Conservation (phyloP, 2,797 vertebrate species). For the Yasuhikotakia modesta region DNA sequence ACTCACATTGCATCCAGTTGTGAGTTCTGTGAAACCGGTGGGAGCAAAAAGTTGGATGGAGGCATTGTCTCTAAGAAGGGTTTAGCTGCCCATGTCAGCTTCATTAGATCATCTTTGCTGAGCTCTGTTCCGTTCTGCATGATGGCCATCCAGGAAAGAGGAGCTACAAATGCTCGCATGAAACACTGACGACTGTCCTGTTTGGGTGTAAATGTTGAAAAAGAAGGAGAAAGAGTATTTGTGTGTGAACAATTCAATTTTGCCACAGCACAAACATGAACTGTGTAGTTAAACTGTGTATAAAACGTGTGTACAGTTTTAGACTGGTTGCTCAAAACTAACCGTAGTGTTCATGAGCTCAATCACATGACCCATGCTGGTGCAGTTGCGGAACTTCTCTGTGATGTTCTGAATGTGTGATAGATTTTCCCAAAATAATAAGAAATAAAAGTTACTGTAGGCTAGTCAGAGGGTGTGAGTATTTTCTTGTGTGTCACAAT, state of each 20-base stretch:
- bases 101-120: constrained; percentile 53
- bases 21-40: neutral
- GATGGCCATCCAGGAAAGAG: constrained; percentile 62
- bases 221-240: neutral
- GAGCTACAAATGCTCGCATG: constrained; percentile 63
- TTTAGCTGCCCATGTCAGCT: constrained; percentile 64
- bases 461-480: neutral
- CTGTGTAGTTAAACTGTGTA: too few species aligned
- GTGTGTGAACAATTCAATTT: neutral
- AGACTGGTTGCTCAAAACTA: constrained; percentile 48
- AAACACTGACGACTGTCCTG: constrained; percentile 68
- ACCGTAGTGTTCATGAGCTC: constrained; percentile 67
- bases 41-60: constrained; percentile 54
- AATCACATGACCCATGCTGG: constrained; percentile 62
- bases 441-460: neutral
- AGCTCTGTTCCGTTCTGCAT: constrained; percentile 43
- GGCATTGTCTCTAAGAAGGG: constrained; percentile 53
- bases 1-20: constrained; percentile 68
- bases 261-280: too few species aligned
- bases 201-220: neutral
- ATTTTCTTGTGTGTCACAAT: too few species aligned
- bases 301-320: too few species aligned
- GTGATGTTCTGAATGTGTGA: constrained; percentile 50
- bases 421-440: constrained; percentile 16
- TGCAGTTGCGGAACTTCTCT: constrained; percentile 63